Conservation (phyloP, 2,888 invertebrate genomes). For the Epistrophella euchroma region DNA sequence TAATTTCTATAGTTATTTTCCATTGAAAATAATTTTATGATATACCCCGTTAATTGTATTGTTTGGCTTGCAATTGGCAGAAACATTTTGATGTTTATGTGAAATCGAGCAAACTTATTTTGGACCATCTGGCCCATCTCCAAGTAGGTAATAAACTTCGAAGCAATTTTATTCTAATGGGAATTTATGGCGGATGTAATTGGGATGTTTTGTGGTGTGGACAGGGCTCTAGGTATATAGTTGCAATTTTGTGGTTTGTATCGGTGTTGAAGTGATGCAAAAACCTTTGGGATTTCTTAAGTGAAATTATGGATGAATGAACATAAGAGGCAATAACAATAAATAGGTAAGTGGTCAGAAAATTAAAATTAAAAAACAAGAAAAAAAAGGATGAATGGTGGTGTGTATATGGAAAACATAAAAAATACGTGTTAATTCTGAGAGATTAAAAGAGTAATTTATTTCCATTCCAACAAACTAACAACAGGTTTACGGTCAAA, state of each 20-base stretch:
- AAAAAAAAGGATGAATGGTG: too few relatives aligned
- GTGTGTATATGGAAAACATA: too few relatives aligned
- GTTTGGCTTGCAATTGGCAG: slow-evolving; percentile 6
- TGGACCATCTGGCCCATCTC: slow-evolving; percentile 43
- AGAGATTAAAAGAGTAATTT: too few relatives aligned
- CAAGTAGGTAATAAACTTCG: slow-evolving; percentile 63
- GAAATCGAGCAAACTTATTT: slow-evolving; percentile 35
- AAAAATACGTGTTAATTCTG: too few relatives aligned
- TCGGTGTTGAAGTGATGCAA: slow-evolving; percentile 20
- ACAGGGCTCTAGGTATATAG: not conserved
- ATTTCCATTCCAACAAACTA: too few relatives aligned
- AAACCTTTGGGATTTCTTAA: slow-evolving; percentile 13
- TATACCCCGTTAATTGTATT: slow-evolving; percentile 43
- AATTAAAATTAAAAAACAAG: not conserved
- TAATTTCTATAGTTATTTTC: slow-evolving; percentile 57
- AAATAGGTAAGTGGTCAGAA: not conserved
- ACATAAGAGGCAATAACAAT: slow-evolving; percentile 27
- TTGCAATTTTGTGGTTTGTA: slow-evolving; percentile 30
- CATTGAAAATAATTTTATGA: slow-evolving; percentile 57
- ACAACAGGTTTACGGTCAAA: too few relatives aligned
- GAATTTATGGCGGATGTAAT: slow-evolving; percentile 66
- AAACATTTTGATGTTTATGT: slow-evolving; percentile 45
- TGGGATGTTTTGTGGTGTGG: slow-evolving; percentile 59
- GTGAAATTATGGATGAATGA: slow-evolving; percentile 44
- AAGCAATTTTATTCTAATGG: slow-evolving; percentile 65